These are phyloP conservation scores for Phataginus tricuspis DNA, from an alignment of 2,797 vertebrate species.

Conservation along the genomic window DNA sequence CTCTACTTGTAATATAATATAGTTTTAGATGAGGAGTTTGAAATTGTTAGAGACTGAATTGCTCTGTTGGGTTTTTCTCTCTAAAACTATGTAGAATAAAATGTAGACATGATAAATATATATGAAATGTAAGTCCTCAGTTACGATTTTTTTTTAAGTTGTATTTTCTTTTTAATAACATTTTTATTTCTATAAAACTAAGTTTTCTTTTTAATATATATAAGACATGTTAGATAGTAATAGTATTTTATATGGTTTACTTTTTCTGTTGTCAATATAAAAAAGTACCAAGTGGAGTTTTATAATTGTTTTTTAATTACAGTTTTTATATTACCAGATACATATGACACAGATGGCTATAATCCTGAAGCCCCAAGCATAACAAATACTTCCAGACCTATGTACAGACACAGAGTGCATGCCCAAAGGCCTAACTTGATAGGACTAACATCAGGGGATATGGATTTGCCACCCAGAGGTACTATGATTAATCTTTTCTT, in stretches of 20 bases:
- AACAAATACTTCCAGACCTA: constrained; percentile 93
- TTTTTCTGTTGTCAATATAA: constrained; percentile 58
- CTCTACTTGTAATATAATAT: constrained; percentile 31
- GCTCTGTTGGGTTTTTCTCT: constrained; percentile 23
- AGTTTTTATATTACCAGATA: constrained; percentile 90
- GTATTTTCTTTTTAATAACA: neutral
- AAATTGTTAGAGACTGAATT: constrained; percentile 27
- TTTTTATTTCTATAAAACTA: constrained; percentile 27
- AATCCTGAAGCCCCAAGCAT: constrained; percentile 99
- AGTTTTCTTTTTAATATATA: neutral
- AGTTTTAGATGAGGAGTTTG: constrained; percentile 28
- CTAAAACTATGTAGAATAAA: constrained; percentile 3
- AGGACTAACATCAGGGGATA: constrained; percentile 95
- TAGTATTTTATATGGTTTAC: neutral
- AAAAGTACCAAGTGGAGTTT: constrained; percentile 71
- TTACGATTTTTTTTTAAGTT: neutral
- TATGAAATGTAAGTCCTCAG: neutral
- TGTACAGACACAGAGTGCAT: constrained; percentile 96
- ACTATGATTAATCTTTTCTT: constrained; percentile 69
- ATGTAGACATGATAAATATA: neutral
- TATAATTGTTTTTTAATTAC: constrained; percentile 87
- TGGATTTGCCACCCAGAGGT: constrained; percentile 96
- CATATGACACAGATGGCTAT: constrained; percentile 96
- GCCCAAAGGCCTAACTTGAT: constrained; percentile 98
- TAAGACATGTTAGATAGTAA: neutral